A percentile compares a stretch with the other conserved stretches of the same genome.
These are phyloP conservation scores for Psammodynastes pulverulentus DNA, from an alignment of 2,113 vertebrate species.

Conservation along the genomic window DNA sequence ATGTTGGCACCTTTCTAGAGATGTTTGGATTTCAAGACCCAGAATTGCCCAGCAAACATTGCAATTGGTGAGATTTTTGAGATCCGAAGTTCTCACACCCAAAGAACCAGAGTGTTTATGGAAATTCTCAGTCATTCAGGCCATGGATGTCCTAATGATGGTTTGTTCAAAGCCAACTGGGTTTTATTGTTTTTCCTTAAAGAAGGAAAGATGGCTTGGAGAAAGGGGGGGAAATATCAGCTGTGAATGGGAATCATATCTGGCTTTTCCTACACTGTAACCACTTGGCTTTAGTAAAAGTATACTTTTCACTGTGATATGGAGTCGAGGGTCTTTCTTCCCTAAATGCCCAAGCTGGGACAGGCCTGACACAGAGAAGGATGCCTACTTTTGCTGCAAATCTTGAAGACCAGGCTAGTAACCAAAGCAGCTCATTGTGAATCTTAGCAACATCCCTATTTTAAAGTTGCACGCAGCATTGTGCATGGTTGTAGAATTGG, in stretches of 20 bases:
- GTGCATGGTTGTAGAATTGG: background rate
- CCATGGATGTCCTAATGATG: no score
- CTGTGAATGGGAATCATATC: background rate
- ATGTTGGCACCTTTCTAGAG: background rate
- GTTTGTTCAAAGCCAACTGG: no score
- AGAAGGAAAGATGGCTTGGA: no score
- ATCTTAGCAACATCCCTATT: background rate
- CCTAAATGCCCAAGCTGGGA: background rate
- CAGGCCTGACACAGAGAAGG: background rate
- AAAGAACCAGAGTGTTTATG: no score
- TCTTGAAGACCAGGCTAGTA: background rate
- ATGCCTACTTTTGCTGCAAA: background rate
- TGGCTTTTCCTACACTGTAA: background rate
- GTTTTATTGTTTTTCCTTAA: no score
- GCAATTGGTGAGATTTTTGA: background rate
- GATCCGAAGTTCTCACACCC: background rate
- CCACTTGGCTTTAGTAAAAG: background rate
- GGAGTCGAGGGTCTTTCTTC: background rate
- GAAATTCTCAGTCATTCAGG: no score
- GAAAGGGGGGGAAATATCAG: background rate
- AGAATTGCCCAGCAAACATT: background rate
- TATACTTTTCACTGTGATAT: background rate
- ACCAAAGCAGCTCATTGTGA: constrained; percentile 5
- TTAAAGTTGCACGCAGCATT: background rate
- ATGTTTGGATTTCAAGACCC: background rate